Evolutionary conservation across 2,888 invertebrate species (phyloP).

Genomic region (Ophioninae sp.): DNA sequence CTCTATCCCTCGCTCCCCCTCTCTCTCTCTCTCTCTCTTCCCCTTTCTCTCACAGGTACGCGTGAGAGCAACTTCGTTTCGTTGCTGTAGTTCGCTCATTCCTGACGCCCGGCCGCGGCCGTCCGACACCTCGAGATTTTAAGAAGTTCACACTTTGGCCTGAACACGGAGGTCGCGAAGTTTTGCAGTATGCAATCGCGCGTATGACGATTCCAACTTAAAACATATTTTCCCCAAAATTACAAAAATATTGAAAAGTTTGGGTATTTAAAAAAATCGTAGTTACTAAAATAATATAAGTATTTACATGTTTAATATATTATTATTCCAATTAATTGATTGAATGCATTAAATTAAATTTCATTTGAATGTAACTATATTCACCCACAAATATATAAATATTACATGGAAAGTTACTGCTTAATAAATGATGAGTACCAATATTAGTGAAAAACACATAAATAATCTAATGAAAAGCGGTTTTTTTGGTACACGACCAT

Average conservation of each 20-base stretch:
- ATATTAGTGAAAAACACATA: not conserved
- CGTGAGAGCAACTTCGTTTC: slow-evolving; percentile 49
- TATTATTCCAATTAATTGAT: no score
- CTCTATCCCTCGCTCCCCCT: slow-evolving; percentile 69
- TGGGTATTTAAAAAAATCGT: no score
- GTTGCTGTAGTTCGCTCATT: slow-evolving; percentile 49
- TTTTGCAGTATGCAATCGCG: slow-evolving; percentile 38
- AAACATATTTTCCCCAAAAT: not conserved
- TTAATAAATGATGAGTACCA: no score
- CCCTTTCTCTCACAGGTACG: not conserved
- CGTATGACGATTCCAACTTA: not conserved
- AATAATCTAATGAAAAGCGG: not conserved
- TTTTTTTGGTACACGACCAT: not conserved
- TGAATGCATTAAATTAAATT: no score
- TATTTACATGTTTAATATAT: no score
- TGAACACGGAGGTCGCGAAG: slow-evolving; percentile 25
- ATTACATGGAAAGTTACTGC: no score
- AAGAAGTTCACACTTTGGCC: slow-evolving; percentile 78
- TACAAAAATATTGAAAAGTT: not conserved
- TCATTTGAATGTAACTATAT: no score
- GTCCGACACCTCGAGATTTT: slow-evolving; percentile 68
- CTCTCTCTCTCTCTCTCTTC: slow-evolving; percentile 72
- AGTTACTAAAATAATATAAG: no score
- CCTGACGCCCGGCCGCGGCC: slow-evolving; percentile 60
- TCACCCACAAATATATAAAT: no score